phyloP scores from a whole-genome alignment of 2,888 invertebrate species.

The Gisinianus flammeolus region DNA sequence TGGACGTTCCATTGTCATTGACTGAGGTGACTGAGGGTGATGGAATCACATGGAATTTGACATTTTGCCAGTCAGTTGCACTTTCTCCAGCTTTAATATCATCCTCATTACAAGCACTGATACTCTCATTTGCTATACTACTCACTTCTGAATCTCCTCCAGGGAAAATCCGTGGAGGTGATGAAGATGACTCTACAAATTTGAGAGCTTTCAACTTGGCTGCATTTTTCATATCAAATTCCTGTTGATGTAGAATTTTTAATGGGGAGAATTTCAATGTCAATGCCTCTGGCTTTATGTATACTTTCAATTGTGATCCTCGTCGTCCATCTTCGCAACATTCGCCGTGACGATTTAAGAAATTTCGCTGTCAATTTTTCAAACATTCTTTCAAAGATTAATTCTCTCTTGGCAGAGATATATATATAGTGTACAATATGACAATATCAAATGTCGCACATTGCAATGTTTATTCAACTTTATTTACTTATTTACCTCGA shows the following conservation, averaged over 20 bases:
- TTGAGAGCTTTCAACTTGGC: background rate
- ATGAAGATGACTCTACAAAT: background rate
- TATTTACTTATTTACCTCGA: no score
- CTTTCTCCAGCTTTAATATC: background rate
- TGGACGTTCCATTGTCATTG: no score
- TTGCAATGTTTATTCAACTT: no score
- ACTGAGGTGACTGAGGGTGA: background rate
- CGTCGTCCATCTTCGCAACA: background rate
- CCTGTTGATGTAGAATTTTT: background rate
- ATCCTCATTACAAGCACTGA: background rate
- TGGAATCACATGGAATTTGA: background rate
- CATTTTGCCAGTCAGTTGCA: constrained; percentile 10
- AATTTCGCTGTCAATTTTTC: background rate
- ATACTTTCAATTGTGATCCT: background rate
- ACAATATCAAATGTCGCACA: no score
- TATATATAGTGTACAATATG: no score
- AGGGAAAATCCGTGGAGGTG: background rate
- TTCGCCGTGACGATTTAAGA: background rate
- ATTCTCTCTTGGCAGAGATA: no score
- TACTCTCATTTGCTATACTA: background rate
- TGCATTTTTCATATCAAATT: background rate
- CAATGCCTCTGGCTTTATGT: no score
- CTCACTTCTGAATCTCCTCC: background rate
- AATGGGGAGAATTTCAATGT: no score
- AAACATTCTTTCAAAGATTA: no score